Evolutionary conservation across 2,113 vertebrate species (phyloP).

Genomic region (Podilymbus podiceps): DNA sequence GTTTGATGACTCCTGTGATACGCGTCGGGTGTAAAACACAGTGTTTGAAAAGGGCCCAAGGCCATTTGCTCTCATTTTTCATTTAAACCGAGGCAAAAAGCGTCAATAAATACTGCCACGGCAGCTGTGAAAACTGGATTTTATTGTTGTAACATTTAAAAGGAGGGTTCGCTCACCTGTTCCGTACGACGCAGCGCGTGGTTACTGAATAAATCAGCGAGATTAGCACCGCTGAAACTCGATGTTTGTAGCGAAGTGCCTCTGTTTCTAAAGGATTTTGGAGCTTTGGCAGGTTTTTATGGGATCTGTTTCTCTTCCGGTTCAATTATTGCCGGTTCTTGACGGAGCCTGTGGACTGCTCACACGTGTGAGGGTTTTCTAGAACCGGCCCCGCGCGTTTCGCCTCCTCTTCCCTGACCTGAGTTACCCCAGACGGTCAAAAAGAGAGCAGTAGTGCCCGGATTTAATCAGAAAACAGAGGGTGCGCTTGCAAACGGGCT

Average conservation of each 20-base stretch:
- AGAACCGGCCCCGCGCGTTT: neutral
- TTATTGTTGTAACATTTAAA: neutral
- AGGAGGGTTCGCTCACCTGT: neutral
- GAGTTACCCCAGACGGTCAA: neutral
- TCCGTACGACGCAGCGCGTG: fast-evolving
- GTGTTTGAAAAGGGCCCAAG: neutral
- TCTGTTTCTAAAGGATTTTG: neutral
- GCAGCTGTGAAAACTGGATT: neutral
- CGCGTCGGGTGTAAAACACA: neutral
- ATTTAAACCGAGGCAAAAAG: neutral
- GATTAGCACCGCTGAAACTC: neutral
- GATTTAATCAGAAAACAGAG: neutral
- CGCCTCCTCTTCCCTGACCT: neutral
- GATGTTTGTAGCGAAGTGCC: fast-evolving
- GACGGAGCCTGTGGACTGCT: neutral
- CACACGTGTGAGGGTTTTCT: neutral
- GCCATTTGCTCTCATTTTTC: neutral
- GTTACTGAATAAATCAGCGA: neutral
- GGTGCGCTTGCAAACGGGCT: fast-evolving
- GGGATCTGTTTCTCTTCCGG: neutral
- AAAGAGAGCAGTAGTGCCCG: neutral
- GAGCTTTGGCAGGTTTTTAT: neutral
- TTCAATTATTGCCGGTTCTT: neutral
- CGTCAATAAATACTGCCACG: neutral
- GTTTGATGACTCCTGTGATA: neutral